Conservation (phyloP, 2,113 vertebrate species). For the Sinocyclocheilus rhinocerous region DNA sequence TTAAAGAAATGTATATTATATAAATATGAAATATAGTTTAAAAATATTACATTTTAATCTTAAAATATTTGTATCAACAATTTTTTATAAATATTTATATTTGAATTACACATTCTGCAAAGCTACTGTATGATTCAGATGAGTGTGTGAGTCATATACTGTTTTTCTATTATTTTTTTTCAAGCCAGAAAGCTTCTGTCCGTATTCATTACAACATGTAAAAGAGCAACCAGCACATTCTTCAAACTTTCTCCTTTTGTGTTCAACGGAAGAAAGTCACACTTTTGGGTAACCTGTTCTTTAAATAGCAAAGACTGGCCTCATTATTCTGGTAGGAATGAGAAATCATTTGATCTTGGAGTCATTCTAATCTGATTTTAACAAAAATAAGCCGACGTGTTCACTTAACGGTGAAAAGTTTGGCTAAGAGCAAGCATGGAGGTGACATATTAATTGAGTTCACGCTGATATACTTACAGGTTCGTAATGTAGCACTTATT, state of each 20-base stretch:
- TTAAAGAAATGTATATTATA: no score
- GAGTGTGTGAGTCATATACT: no score
- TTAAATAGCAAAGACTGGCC: neutral
- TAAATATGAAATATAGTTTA: no score
- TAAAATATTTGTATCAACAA: no score
- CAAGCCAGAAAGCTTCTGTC: no score
- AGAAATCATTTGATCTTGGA: neutral
- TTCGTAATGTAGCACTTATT: conserved; percentile 5
- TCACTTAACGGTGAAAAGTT: conserved; percentile 5
- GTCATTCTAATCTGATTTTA: neutral
- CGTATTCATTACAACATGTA: no score
- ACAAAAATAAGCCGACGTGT: neutral
- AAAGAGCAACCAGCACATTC: neutral
- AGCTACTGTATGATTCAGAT: no score
- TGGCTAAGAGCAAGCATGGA: neutral
- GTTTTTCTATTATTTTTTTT: no score
- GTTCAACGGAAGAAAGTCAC: neutral
- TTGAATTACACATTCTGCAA: no score
- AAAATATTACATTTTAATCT: no score
- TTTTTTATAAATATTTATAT: no score
- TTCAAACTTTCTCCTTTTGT: neutral
- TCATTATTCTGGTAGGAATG: neutral
- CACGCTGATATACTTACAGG: neutral
- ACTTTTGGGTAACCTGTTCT: neutral
- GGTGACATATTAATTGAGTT: conserved; percentile 13